phyloP scores from a whole-genome alignment of 2,113 vertebrate genomes.

The Charina bottae region DNA sequence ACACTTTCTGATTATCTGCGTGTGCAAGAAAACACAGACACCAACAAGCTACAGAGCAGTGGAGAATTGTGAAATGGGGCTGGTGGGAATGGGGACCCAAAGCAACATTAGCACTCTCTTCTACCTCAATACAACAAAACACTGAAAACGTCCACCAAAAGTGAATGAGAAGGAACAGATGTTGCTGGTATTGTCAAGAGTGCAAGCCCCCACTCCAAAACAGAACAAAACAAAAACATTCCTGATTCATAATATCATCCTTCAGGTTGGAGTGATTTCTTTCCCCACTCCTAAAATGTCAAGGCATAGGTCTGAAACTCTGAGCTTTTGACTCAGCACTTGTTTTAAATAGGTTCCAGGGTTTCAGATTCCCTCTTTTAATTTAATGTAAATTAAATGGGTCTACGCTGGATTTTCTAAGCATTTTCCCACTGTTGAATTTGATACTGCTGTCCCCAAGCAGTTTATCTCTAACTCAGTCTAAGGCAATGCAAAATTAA shows the following conservation, averaged over 20 bases:
- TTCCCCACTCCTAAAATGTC: not conserved
- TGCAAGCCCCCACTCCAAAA: not conserved
- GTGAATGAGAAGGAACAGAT: not conserved
- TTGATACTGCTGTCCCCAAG: not conserved
- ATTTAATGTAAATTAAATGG: not conserved
- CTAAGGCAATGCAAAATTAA: not conserved
- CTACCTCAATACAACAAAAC: not conserved
- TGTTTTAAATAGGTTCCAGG: not conserved
- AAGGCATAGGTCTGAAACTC: not conserved
- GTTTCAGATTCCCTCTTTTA: not conserved
- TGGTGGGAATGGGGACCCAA: no score
- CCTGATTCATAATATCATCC: not conserved
- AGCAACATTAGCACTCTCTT: not conserved
- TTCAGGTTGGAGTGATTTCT: not conserved
- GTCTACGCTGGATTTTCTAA: not conserved
- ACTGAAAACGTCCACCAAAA: not conserved
- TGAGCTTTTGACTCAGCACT: not conserved
- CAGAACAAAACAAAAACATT: not conserved
- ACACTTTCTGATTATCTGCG: no score
- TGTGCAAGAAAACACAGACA: no score
- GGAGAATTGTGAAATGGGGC: not conserved
- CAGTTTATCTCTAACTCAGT: not conserved
- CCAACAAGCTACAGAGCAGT: not conserved
- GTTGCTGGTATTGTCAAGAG: not conserved
- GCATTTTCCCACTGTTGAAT: not conserved